Evolutionary conservation across 2,113 vertebrate genomes (phyloP), one percentile per base, ranked within the genome.

Genomic region (Capra hircus): DNA sequence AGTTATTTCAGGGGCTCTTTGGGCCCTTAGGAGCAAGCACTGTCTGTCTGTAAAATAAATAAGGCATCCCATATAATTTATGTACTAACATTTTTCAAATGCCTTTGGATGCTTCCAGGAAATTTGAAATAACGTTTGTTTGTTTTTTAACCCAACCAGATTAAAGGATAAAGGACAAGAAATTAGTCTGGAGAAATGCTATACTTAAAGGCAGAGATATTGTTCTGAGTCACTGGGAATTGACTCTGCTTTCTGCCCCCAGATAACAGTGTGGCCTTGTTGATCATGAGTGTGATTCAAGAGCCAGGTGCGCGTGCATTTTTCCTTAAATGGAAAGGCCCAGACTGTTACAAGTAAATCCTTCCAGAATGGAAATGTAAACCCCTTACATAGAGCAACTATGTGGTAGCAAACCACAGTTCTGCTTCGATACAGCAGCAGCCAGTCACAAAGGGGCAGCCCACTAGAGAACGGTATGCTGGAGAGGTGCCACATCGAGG

Each of bases 81-180:
- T 16, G 45, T 25, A 21, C 64, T 90, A 93, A 60, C 48, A 64
- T 48, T 78, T 93, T 96, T 55, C 16, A 77, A 78, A 50, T 55
- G 23, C 6, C 36, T 36, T 83, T 78, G 30, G 64, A 50, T 78
- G 4, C 55, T 93, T 90, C 64, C 8, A 14, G 43, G 8, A 96
- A 78, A 92, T n/a, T 12, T 94, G n/a, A 85, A 93, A 84, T 88
- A 64, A 71, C 16, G 30, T 40, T 67, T 71, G 16, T 64, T 36
- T 71, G 16, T 91, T 88, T n/a, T 91, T 88, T 96, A 57, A 53
- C 45, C 3, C 25, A 92, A 88, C 13, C 60, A 90, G 19, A 78
- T 77, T 95, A 95, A 53, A 82, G 50, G 80, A 82, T 82, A 82
- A 86, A 93, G 52, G 30, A 52, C 50, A 90, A 90, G 59, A 96